Conservation (phyloP, 2,797 vertebrate genomes). For the Tragelaphus eurycerus region DNA sequence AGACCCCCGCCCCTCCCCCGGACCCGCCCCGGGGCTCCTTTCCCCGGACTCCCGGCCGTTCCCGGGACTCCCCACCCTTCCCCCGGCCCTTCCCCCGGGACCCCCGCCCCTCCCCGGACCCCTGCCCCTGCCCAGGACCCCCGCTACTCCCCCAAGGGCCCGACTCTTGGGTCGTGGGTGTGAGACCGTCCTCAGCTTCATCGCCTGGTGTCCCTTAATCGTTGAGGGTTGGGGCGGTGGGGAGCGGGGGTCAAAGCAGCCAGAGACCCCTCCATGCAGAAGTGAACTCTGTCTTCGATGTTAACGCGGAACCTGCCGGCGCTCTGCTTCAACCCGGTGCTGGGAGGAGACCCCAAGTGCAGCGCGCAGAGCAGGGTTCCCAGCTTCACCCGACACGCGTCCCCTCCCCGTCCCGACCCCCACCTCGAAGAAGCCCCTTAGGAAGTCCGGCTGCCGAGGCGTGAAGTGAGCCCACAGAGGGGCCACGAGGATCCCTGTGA, state of each 20-base stretch:
- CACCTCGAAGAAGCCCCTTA: background rate
- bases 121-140: too few relatives aligned
- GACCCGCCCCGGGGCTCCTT: too few relatives aligned
- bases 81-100: too few relatives aligned
- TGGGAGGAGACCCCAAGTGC: background rate
- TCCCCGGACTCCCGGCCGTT: too few relatives aligned
- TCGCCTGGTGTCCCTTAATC: background rate
- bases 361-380: background rate
- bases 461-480: background rate
- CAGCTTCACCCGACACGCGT: background rate
- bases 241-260: background rate
- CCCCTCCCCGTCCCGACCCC: background rate
- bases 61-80: too few relatives aligned
- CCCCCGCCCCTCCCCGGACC: background rate
- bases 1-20: too few relatives aligned
- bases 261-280: too few relatives aligned
- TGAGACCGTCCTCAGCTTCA: background rate
- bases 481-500: too few relatives aligned
- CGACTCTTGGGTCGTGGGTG: background rate
- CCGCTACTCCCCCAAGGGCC: too few relatives aligned
- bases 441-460: accelerated
- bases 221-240: background rate
- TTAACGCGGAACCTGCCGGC: background rate
- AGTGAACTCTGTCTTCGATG: background rate
- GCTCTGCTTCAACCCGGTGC: background rate